Evolutionary conservation across 1,140 invertebrate species (phyloP), one percentile per base, ranked within the genome.

Genomic region (Eufriesea mexicana): DNA sequence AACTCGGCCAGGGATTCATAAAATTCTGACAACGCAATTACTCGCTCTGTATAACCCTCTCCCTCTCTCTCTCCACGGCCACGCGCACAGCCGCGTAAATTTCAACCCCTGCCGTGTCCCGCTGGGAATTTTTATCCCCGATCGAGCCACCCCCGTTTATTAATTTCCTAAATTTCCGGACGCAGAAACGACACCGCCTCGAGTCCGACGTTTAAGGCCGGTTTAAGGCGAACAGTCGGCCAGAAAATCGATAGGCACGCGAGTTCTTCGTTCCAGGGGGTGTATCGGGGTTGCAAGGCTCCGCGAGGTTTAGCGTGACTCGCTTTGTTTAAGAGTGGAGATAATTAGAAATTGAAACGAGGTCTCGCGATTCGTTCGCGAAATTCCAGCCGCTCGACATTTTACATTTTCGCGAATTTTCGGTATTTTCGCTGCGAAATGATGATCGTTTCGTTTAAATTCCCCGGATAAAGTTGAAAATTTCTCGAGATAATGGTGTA

Each of bases 21-120:
- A 75, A 84, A 84, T 84, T 84, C 77, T 80, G 77, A 80, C 83
- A 84, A 84, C 71, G 77, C 80, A 84, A 84, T 84, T 84, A 80
- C 77, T 73, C 68, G 59, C 25, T 6, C 61, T 62, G 80, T 80
- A 80, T 84, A 80, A 74, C 70, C 68, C 51, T 28, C 28, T 8
- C 49, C 45, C 18, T 25, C 12, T 45, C 23, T 20, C 49, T 49
- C 18, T 4, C 59, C 73, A 51, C 73, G 64, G 35, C 35, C 55
- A 55, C 79, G 16, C 79, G 49, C n/a, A 23, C 42, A 42, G 14
- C 20, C 66, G 71, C 59, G 72, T 74, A 81, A 81, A 74, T 81
- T 81, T 66, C 59, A 47, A n/a, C 62, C 49, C 23, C 20, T 2
- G 14, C 45, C 5, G 20, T 5, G 5, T 16, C 20, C 28, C 9